Evolutionary conservation across 2,888 invertebrate genomes (phyloP), one percentile per base, ranked within the genome.

Genomic region (Xestobium rufovillosum): DNA sequence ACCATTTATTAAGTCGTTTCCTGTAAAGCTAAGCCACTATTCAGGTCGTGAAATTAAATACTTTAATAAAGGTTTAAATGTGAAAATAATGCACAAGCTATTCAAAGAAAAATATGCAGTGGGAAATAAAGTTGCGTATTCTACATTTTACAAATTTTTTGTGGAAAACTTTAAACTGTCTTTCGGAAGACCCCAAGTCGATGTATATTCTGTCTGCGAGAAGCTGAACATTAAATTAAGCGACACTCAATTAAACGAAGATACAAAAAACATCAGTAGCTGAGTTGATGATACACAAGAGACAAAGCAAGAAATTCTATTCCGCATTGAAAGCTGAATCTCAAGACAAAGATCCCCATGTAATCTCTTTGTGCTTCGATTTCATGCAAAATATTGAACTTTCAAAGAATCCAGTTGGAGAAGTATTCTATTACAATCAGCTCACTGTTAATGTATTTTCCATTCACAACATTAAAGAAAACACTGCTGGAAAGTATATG

Each of bases 401-500:
- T n/a, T n/a, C 23, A 19, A 19, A 19, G 23, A 19, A 6, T 8
- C 23, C 23, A 8, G 23, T 19, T 19, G 23, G 23, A 19, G 23
- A 19, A 19, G 23, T 19, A 8, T 19, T 19, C n/a, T 19, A 19
- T 19, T 19, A 19, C 23, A 19, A 19, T 19, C 23, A 19, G 23
- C 23, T 19, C 6, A 19, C 23, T 8, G 23, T 19, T 19, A 8
- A 8, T 19, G 23, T 19, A 19, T 19, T 19, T n/a, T n/a, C n/a
- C n/a, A n/a, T n/a, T n/a, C 23, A 19, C n/a, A n/a, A 19, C n/a
- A 19, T 19, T n/a, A 19, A 19, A 19, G 23, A 6, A 19, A 19
- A 19, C 23, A 19, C 23, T 19, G 23, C 23, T 8, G 19, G 27
- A 9, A 38, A 34, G 34, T 36, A 35, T 17, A 14, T 34, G 11